These are phyloP conservation scores for Aspidiotus rigidus DNA, from an alignment of 2,888 invertebrate species.

Conservation along the genomic window DNA sequence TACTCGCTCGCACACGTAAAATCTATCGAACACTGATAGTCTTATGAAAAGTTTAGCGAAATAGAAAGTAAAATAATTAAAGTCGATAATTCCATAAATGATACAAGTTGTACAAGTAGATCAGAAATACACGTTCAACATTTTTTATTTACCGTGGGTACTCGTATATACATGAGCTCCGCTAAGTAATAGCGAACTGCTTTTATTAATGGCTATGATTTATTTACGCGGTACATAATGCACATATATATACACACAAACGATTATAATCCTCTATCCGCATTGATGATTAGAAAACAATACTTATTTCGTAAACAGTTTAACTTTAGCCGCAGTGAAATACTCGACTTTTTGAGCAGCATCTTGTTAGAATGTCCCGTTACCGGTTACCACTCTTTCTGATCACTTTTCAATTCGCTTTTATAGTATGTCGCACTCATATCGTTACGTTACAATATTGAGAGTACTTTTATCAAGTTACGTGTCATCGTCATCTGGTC, in stretches of 20 bases:
- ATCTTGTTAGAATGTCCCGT: neutral
- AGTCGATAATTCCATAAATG: slow-evolving; percentile 2
- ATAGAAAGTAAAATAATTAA: slow-evolving; percentile 1
- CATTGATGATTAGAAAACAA: neutral
- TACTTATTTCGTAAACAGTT: slow-evolving; percentile 1
- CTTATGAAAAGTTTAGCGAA: neutral
- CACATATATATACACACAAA: too few relatives aligned
- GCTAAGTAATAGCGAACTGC: neutral
- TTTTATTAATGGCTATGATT: neutral
- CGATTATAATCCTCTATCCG: neutral
- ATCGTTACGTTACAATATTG: too few relatives aligned
- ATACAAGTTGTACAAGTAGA: neutral
- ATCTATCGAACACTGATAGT: too few relatives aligned
- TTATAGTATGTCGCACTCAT: neutral
- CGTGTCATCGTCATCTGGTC: too few relatives aligned
- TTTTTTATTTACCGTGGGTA: neutral
- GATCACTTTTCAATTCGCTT: slow-evolving; percentile 2
- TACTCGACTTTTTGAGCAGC: neutral
- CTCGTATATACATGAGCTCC: neutral
- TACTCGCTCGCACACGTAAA: too few relatives aligned
- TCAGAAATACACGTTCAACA: neutral
- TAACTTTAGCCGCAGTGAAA: neutral
- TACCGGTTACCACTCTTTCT: neutral
- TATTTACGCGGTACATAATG: neutral
- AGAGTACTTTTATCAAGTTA: too few relatives aligned